A percentile compares a stretch with the other conserved stretches of the same genome.
Conservation (phyloP, 2,888 invertebrate genomes). For the Chalcis sispes region DNA sequence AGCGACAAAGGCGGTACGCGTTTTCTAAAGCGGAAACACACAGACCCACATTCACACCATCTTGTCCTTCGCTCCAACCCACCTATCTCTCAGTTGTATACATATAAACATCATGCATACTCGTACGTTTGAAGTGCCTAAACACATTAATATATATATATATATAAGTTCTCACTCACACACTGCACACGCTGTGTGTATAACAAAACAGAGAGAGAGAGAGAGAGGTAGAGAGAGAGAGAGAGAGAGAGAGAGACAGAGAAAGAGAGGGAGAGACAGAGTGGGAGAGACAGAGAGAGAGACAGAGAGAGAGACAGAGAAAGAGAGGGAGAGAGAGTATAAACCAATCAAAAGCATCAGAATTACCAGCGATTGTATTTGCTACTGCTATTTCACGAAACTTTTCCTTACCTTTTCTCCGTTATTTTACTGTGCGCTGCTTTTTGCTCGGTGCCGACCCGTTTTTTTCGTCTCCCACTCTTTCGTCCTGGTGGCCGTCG, state of each 20-base stretch:
- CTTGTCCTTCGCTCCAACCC: too few relatives aligned
- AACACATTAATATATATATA: neutral
- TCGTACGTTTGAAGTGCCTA: neutral
- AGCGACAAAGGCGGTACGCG: neutral
- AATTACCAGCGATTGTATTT: neutral
- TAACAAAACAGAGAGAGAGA: too few relatives aligned
- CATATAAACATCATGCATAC: too few relatives aligned
- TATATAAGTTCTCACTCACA: too few relatives aligned
- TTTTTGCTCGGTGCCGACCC: neutral
- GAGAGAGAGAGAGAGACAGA: neutral
- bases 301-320: neutral
- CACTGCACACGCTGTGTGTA: too few relatives aligned
- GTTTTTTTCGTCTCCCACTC: neutral
- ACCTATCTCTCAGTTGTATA: too few relatives aligned
- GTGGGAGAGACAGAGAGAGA: too few relatives aligned
- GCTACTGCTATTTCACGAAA: neutral
- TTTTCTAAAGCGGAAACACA: neutral
- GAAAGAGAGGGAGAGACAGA: neutral
- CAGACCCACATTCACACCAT: too few relatives aligned
- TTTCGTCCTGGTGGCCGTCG: too few relatives aligned
- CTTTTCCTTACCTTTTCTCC: slow-evolving; percentile 16
- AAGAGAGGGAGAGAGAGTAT: neutral
- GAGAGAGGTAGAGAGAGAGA: too few relatives aligned
- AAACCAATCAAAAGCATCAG: neutral
- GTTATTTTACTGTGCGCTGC: neutral